Evolutionary conservation across 2,888 invertebrate genomes (phyloP).

Genomic region (Pseudococcus jackbeardsleyi): DNA sequence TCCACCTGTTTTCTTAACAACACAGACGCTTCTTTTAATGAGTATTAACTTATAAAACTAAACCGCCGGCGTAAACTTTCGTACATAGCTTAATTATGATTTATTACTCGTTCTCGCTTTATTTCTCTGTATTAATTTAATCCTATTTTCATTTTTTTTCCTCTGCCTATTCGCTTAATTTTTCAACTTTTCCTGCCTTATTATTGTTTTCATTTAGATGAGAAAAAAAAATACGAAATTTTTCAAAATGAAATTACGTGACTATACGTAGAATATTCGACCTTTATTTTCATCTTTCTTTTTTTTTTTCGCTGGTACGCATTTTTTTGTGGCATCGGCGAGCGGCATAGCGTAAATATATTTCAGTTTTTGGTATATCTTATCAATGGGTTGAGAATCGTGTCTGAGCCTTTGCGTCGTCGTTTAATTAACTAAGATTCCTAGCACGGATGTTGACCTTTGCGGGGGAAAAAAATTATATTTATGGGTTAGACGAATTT

Average conservation of each 20-base stretch:
- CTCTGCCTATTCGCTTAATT: conserved; percentile 8
- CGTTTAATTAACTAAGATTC: conserved; percentile 47
- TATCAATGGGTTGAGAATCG: conserved; percentile 35
- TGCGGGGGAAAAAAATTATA: conserved; percentile 24
- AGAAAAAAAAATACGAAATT: conserved; percentile 32
- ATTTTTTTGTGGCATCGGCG: neutral
- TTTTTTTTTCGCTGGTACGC: neutral
- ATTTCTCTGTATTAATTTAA: neutral
- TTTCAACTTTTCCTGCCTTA: conserved; percentile 38
- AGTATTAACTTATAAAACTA: conserved; percentile 30
- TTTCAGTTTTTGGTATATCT: conserved; percentile 17
- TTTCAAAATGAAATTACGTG: conserved; percentile 34
- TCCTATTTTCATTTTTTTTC: conserved; percentile 30
- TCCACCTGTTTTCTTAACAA: conserved; percentile 43
- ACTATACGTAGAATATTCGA: conserved; percentile 29
- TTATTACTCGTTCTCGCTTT: conserved; percentile 24
- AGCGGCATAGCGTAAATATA: neutral
- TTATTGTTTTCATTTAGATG: conserved; percentile 9
- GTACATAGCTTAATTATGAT: conserved; percentile 41
- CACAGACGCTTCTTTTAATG: conserved; percentile 36
- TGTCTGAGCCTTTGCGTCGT: conserved; percentile 37
- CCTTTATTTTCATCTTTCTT: neutral
- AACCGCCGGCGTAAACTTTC: conserved; percentile 28
- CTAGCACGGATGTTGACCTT: conserved; percentile 42
- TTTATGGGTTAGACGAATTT: conserved; percentile 23